phyloP scores from a whole-genome alignment of 2,797 vertebrate species.

The Falco cherrug region DNA sequence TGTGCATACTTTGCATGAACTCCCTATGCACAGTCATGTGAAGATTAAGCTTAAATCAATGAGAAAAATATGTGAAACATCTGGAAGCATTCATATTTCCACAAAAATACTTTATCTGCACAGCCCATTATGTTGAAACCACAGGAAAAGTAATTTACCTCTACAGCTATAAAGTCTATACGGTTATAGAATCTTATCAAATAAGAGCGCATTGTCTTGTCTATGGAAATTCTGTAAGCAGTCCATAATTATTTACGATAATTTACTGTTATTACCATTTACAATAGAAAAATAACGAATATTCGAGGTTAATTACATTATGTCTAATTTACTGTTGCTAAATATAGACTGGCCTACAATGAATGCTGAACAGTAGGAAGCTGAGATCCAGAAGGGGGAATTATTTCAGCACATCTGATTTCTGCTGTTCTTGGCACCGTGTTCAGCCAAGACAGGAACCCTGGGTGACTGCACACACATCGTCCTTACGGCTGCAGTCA shows the following conservation, averaged over 20 bases:
- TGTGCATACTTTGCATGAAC: neutral
- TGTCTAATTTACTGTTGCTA: neutral
- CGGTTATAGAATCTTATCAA: constrained; percentile 13
- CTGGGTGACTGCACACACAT: neutral
- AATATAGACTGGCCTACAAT: neutral
- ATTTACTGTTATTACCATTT: constrained; percentile 32
- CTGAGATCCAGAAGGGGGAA: neutral
- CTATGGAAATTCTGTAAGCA: constrained; percentile 30
- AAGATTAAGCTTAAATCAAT: constrained; percentile 22
- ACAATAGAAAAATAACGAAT: constrained; percentile 22
- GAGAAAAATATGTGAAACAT: constrained; percentile 4
- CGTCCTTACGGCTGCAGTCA: accelerated
- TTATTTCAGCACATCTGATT: neutral
- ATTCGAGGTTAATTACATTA: constrained; percentile 29
- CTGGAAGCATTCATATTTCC: neutral
- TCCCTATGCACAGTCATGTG: neutral
- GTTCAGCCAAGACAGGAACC: neutral
- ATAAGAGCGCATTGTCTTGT: constrained; percentile 29
- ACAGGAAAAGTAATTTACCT: constrained; percentile 14
- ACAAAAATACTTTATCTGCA: neutral
- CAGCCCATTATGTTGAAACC: constrained; percentile 1
- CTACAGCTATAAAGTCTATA: neutral
- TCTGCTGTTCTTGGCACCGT: neutral
- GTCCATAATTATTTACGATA: constrained; percentile 52
- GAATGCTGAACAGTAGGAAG: neutral